Evolutionary conservation across 2,113 vertebrate species (phyloP).

Genomic region (Columba livia): DNA sequence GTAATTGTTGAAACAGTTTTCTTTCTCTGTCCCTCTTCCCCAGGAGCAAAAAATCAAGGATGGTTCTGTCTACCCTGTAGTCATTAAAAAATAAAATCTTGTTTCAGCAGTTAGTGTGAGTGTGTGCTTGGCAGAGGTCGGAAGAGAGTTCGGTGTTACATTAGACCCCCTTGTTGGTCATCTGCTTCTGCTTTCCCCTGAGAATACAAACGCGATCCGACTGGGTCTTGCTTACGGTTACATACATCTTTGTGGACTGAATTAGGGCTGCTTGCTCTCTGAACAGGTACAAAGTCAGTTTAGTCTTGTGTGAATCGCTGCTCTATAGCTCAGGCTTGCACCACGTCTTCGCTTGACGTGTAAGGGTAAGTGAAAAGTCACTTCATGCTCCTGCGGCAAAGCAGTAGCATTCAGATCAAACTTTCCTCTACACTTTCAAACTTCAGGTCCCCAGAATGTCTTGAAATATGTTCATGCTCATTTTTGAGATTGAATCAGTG

Average conservation of each 20-base stretch:
- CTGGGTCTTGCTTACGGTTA: neutral
- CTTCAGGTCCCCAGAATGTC: neutral
- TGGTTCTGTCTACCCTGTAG: neutral
- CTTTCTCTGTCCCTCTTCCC: neutral
- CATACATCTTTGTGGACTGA: neutral
- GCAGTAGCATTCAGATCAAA: neutral
- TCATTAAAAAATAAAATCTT: neutral
- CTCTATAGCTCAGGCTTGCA: neutral
- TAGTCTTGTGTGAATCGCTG: accelerated
- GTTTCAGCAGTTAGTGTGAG: neutral
- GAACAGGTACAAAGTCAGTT: neutral
- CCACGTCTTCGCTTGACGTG: neutral
- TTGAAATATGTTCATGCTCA: neutral
- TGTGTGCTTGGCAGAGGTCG: neutral
- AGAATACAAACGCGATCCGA: neutral
- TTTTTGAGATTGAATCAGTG: neutral
- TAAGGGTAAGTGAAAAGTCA: neutral
- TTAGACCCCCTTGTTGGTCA: neutral
- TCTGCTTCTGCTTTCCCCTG: neutral
- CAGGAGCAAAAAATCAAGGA: neutral
- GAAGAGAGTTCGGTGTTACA: neutral
- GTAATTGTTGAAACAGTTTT: neutral
- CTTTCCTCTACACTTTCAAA: neutral
- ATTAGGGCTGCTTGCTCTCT: accelerated
- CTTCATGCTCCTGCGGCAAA: neutral